Evolutionary conservation across 2,797 vertebrate genomes (phyloP).

Genomic region (Novumbra hubbsi): DNA sequence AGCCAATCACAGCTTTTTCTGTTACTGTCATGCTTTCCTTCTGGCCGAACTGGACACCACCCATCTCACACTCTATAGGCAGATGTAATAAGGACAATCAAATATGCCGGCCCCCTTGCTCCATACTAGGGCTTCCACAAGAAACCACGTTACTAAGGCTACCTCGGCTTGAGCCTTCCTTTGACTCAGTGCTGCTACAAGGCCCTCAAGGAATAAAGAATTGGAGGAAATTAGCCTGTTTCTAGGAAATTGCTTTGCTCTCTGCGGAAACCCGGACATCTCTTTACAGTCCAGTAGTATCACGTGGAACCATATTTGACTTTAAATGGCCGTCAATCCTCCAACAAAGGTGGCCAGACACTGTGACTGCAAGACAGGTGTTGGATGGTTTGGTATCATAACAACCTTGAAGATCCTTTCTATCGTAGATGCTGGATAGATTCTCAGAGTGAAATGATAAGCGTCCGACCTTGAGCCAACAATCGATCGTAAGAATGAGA

Average conservation of each 20-base stretch:
- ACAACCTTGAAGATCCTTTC: constrained; percentile 46
- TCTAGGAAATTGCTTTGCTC: constrained; percentile 16
- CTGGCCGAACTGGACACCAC: background rate
- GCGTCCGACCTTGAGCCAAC: constrained; percentile 29
- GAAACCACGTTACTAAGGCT: background rate
- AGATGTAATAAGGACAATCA: background rate
- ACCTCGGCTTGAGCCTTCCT: background rate
- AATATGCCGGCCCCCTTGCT: background rate
- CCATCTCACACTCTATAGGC: background rate
- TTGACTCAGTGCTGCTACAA: background rate
- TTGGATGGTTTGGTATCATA: background rate
- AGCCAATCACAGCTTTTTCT: background rate
- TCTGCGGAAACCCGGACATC: constrained; percentile 33
- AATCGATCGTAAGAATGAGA: constrained; percentile 52
- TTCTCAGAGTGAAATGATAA: constrained; percentile 21
- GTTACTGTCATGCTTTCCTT: background rate
- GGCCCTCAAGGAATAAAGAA: background rate
- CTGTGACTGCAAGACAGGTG: background rate
- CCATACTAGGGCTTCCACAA: background rate
- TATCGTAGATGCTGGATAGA: constrained; percentile 42
- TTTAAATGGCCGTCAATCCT: background rate
- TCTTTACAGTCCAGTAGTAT: constrained; percentile 19
- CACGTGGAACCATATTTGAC: background rate
- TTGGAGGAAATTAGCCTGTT: background rate
- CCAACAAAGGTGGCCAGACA: background rate